Conservation (phyloP, 1,140 invertebrate species). For the Drosophila pseudoananassae region DNA sequence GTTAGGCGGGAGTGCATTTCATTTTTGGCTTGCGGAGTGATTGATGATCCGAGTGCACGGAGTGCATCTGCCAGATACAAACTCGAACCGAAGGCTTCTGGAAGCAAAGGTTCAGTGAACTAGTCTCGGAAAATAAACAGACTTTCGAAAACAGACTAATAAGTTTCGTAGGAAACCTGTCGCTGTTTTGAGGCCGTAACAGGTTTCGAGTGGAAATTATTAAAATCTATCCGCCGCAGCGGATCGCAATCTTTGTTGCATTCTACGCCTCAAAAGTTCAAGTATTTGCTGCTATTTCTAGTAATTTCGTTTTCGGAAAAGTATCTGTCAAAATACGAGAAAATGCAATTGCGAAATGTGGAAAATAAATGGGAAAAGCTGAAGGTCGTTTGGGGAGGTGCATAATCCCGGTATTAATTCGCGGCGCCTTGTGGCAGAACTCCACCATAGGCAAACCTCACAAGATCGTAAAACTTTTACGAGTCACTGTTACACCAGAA, state of each 20-base stretch:
- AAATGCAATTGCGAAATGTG: not conserved
- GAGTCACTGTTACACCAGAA: not conserved
- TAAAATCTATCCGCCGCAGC: slow-evolving; percentile 1
- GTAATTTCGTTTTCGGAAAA: not conserved
- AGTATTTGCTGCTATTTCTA: not conserved
- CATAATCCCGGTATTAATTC: not conserved
- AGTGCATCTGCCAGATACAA: slow-evolving; percentile 6
- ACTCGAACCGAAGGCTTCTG: slow-evolving; percentile 15
- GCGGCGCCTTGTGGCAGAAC: not conserved
- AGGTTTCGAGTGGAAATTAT: slow-evolving; percentile 17
- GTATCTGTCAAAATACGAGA: not conserved
- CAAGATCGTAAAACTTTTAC: slow-evolving; percentile 15
- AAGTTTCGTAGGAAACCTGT: not conserved
- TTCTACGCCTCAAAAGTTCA: slow-evolving; percentile 19
- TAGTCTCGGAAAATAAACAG: slow-evolving; percentile 5
- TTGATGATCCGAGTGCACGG: slow-evolving; percentile 2
- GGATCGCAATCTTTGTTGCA: slow-evolving; percentile 6
- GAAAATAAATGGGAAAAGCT: not conserved
- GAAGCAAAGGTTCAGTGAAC: slow-evolving; percentile 38
- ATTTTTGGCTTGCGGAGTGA: not conserved
- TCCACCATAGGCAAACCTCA: not conserved
- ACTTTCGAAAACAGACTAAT: not conserved
- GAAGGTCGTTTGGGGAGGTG: not conserved
- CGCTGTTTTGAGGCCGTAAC: slow-evolving; percentile 9
- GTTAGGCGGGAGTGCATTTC: not conserved